Evolutionary conservation across 2,797 vertebrate species (phyloP), one percentile per base, ranked within the genome.

Genomic region (Oreochromis grahami): DNA sequence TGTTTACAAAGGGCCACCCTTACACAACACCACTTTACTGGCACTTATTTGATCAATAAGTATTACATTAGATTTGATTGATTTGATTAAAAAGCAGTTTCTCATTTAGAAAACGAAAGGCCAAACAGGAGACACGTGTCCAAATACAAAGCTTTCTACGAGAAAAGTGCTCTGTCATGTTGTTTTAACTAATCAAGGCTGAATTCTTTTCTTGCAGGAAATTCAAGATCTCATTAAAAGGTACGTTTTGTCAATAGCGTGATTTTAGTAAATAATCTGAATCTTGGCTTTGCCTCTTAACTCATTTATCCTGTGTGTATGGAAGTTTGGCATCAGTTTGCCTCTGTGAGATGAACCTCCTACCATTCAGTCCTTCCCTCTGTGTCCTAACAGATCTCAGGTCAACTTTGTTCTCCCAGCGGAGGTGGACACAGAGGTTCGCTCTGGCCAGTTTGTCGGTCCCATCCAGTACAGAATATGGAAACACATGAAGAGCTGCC

Each of bases 381-480:
- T 70, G 82, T 78, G 14, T 55, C 82, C 36, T 26, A 48, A 72
- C 91, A 97, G 96, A 88, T 96, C 95, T 84, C 92, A 96, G 48
- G 94, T 97, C 56, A 92, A 93, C 65, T 96, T 96, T 29, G 81
- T 94, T 34, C 91, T 79, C 24, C 96, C 95, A 5, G 79, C 92
- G 0, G 88, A 94, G 15, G 92, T 96, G 82, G 90, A 95, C 79
- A 92, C 85, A 3, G 95, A 96, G 74, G 93, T 96, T 56, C 92
- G 87, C 38, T 93, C 94, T 1, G 94, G 96, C 26, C 94, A 94
- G 83, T 96, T 96, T 88, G 92, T 96, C 72, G 96, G 96, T 8
- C 96, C 96, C 8, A 93, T 96, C 51, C 96, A 97, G 81, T 97
- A 97, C 93, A 94, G 94, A 84, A 95, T 96, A 91, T 96, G 96